A percentile compares a stretch with the other conserved stretches of the same genome.
Conservation (phyloP, 92 coral and sea anemone genomes). For the Epizoanthus fatuus region DNA sequence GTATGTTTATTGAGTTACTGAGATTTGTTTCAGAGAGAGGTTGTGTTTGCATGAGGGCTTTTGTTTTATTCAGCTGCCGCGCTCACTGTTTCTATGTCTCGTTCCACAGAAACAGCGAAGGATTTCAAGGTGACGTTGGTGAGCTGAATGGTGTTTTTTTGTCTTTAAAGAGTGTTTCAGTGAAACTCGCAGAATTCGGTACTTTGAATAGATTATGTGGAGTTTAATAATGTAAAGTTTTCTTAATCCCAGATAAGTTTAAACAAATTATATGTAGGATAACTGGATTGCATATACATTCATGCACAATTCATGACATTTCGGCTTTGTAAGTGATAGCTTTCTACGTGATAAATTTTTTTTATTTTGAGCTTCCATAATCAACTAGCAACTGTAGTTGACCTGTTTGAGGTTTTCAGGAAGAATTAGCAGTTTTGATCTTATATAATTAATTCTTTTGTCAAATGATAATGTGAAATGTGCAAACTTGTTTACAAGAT, state of each 20-base stretch:
- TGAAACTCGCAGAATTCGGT: neutral
- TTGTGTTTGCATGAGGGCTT: neutral
- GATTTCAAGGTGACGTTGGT: constrained; percentile 94
- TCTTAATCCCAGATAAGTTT: constrained; percentile 3
- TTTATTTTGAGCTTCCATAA: too few relatives aligned
- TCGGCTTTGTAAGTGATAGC: too few relatives aligned
- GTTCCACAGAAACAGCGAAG: constrained; percentile 79
- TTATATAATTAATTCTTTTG: too few relatives aligned
- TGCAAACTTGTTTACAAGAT: neutral
- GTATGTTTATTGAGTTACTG: constrained; percentile 13
- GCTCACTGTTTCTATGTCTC: neutral
- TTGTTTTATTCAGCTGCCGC: neutral
- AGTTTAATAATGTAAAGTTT: neutral
- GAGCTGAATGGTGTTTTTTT: constrained; percentile 31
- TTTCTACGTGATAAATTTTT: too few relatives aligned
- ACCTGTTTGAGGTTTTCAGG: too few relatives aligned
- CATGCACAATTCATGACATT: too few relatives aligned
- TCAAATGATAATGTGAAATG: neutral
- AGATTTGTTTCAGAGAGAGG: constrained; percentile 25
- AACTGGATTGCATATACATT: too few relatives aligned
- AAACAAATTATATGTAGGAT: neutral
- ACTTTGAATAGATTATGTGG: too few relatives aligned
- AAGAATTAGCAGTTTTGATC: too few relatives aligned
- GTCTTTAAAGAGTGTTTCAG: neutral
- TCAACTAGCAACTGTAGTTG: too few relatives aligned